These are phyloP conservation scores for Bujurquina vittata DNA, from an alignment of 2,113 vertebrate species.

Conservation along the genomic window DNA sequence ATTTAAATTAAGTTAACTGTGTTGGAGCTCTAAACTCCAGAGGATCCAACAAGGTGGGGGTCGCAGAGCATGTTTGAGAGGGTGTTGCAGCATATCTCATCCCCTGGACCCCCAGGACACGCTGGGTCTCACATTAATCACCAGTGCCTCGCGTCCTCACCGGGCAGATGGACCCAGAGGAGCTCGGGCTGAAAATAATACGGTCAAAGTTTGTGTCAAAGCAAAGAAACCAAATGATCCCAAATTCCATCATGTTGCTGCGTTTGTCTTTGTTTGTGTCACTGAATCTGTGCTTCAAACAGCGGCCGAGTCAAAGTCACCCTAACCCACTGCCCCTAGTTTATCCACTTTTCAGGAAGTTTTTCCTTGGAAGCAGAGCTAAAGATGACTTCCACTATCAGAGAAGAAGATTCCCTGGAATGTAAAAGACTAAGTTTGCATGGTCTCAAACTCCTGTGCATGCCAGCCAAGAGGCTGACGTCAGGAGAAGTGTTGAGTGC, in stretches of 20 bases:
- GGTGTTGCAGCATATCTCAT: background rate
- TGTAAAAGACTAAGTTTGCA: background rate
- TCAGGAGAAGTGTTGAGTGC: background rate
- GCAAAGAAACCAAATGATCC: background rate
- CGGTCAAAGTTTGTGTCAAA: background rate
- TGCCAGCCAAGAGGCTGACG: background rate
- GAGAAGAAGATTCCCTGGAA: background rate
- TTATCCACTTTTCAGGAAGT: no score
- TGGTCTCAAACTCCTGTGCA: background rate
- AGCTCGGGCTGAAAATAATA: background rate
- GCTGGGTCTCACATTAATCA: background rate
- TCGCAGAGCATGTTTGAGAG: background rate
- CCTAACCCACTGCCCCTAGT: no score
- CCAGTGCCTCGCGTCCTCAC: background rate
- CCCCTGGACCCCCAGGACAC: no score
- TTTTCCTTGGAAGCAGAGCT: no score
- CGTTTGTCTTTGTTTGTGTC: background rate
- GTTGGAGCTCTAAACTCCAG: no score
- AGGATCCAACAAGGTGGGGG: background rate
- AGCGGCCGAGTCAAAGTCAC: background rate
- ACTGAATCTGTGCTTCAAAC: background rate
- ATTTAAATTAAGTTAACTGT: background rate
- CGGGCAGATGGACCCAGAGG: background rate
- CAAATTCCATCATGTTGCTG: background rate
- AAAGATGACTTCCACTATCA: rapidly evolving